phyloP scores from a whole-genome alignment of 1,140 invertebrate genomes.

The Euwallacea fornicatus region DNA sequence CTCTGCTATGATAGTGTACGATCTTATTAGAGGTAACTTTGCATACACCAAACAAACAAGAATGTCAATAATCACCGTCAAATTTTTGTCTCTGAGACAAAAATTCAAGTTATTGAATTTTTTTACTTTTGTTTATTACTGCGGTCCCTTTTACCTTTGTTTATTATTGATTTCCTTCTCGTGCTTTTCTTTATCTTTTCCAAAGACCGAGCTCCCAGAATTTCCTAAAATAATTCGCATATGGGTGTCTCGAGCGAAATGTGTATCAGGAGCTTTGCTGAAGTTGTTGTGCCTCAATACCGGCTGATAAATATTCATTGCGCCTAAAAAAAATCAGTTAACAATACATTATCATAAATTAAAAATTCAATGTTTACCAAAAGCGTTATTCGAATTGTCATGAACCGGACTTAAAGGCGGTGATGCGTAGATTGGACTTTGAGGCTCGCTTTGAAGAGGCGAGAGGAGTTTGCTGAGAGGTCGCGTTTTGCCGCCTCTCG shows the following conservation, averaged over 20 bases:
- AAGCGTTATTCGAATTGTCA: slow-evolving; percentile 54
- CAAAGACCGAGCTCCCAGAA: slow-evolving; percentile 52
- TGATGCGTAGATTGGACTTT: slow-evolving; percentile 75
- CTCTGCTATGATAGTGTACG: too few species aligned
- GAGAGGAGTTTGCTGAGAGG: slow-evolving; percentile 65
- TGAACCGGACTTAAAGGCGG: slow-evolving; percentile 72
- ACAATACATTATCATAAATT: neutral
- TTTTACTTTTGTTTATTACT: too few species aligned
- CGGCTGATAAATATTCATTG: slow-evolving; percentile 52
- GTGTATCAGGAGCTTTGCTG: slow-evolving; percentile 58
- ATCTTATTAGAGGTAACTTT: too few species aligned
- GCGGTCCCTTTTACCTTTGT: slow-evolving; percentile 22
- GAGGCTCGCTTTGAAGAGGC: slow-evolving; percentile 73
- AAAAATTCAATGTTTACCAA: slow-evolving; percentile 42
- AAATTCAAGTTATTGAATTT: neutral
- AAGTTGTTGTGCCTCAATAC: slow-evolving; percentile 51
- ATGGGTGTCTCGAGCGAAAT: slow-evolving; percentile 84
- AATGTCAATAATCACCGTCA: too few species aligned
- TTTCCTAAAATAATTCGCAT: slow-evolving; percentile 87
- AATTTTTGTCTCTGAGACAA: too few species aligned
- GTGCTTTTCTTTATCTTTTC: slow-evolving; percentile 47
- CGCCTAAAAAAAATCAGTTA: slow-evolving; percentile 43
- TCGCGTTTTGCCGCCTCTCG: slow-evolving; percentile 60
- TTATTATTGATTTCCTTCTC: slow-evolving; percentile 40
- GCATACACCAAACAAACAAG: too few species aligned